Evolutionary conservation across 1,140 invertebrate species (phyloP), one percentile per base, ranked within the genome.

Genomic region (Dreissena rostriformis): DNA sequence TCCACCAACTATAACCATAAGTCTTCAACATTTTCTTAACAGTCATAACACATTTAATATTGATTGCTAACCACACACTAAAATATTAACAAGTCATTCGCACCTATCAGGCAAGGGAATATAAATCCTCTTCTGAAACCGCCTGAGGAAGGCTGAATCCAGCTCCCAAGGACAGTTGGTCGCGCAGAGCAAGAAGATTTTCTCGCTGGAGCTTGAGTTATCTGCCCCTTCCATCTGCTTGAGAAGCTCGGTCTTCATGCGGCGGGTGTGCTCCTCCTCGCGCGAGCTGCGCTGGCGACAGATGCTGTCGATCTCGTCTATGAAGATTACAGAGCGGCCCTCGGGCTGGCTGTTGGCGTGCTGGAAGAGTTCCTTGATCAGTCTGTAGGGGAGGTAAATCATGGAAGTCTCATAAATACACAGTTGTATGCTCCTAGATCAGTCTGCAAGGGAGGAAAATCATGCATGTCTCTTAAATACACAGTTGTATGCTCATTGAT

Each of bases 161-260:
- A 96, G 90, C 77, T 96, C 95, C 95, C 95, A 96, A 7, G 95
- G 95, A 91, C 95, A 95, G 91, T 96, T 96, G 19, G 95, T 96
- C 11, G 95, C 95, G 89, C 94, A 95, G 39, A 96, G 88, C 8
- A 96, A 84, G 81, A 95, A 94, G 57, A 94, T 88, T 39, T 90
- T 87, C 52, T 92, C 91, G 22, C 65, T 66, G 22, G 29, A 71
- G 19, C 85, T 90, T n/a, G 86, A 84, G 68, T 88, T 91, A 29
- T 92, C 90, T 82, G 93, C 92, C 29, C 93, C 93, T 84, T 94
- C 93, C 90, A 95, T 92, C 91, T 95, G 94, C 85, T 92, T 93
- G 72, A 95, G 91, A 29, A 95, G 90, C 89, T 95, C 95, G 11
- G 94, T 95, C 89, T 95, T 95, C n/a, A 95, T 92, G 55, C 94